Evolutionary conservation across 2,797 vertebrate species (phyloP).

Genomic region (Galaxias olidus): DNA sequence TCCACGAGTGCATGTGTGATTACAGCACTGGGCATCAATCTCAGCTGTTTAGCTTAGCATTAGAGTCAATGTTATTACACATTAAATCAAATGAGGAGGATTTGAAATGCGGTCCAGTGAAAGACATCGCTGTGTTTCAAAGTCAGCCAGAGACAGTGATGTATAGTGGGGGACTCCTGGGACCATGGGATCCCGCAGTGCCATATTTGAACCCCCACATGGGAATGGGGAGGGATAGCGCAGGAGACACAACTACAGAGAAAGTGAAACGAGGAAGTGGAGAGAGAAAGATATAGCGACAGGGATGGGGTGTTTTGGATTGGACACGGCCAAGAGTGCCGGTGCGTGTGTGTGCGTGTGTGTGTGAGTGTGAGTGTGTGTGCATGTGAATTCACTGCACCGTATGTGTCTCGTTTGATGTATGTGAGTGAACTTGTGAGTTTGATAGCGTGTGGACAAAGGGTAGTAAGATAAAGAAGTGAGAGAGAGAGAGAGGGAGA

Average conservation of each 20-base stretch:
- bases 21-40: constrained; percentile 56
- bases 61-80: constrained; percentile 68
- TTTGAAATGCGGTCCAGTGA: constrained; percentile 63
- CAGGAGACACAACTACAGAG: constrained; percentile 62
- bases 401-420: neutral
- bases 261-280: constrained; percentile 63
- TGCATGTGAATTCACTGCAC: neutral
- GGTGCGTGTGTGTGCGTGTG: constrained; percentile 7
- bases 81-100: constrained; percentile 69
- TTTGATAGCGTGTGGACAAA: constrained; percentile 6
- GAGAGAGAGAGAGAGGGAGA: neutral
- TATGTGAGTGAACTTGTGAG: constrained; percentile 2
- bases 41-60: constrained; percentile 63
- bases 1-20: neutral
- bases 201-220: constrained; percentile 69
- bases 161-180: constrained; percentile 66
- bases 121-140: constrained; percentile 65
- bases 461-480: constrained; percentile 48
- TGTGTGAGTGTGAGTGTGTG: constrained; percentile 8
- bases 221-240: constrained; percentile 62
- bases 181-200: constrained; percentile 65
- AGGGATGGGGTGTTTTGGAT: neutral
- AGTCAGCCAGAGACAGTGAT: constrained; percentile 71
- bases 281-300: constrained; percentile 23
- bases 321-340: neutral